phyloP scores from a whole-genome alignment of 2,113 vertebrate genomes.

The Elanus axillaris region DNA sequence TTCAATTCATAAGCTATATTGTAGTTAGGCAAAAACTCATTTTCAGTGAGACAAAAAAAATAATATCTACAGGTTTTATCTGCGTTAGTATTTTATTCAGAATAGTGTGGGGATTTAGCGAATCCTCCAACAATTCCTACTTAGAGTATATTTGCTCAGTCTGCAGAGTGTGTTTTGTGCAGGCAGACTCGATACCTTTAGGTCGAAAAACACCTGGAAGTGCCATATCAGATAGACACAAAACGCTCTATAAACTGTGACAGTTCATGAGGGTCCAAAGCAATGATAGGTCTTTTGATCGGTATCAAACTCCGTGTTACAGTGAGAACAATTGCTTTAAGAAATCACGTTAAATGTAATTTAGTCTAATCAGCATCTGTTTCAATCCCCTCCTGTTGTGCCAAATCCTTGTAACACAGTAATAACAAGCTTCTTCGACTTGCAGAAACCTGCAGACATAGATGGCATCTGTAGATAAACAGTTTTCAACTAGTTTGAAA shows the following conservation, averaged over 20 bases:
- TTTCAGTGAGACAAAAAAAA: background rate
- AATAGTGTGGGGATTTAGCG: background rate
- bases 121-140: background rate
- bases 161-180: background rate
- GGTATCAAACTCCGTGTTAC: background rate
- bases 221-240: background rate
- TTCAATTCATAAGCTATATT: background rate
- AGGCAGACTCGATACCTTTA: background rate
- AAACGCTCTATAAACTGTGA: background rate
- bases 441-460: background rate
- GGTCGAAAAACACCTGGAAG: background rate
- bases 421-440: background rate
- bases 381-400: background rate
- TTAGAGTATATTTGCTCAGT: background rate
- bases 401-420: background rate
- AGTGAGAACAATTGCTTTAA: background rate
- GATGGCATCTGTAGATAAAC: accelerated
- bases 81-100: background rate
- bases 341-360: background rate
- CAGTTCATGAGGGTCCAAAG: background rate
- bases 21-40: background rate
- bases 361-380: background rate
- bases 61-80: background rate
- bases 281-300: background rate
- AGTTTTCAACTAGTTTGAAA: background rate